phyloP scores from a whole-genome alignment of 2,113 vertebrate species.

The Xiphias gladius region DNA sequence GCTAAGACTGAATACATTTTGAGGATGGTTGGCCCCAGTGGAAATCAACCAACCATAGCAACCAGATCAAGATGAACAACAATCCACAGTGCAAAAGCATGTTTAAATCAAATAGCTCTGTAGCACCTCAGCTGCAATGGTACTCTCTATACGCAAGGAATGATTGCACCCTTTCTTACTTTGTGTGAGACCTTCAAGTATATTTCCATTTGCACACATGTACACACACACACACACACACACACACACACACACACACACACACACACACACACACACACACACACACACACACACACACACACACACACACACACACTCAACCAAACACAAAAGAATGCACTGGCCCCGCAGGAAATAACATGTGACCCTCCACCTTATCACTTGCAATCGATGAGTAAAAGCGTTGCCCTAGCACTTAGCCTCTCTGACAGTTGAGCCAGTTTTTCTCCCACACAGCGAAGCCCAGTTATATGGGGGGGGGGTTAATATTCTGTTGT shows the following conservation, averaged over 20 bases:
- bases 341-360: slow-evolving; percentile 25
- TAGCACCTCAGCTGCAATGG: slow-evolving; percentile 1
- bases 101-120: slow-evolving; percentile 46
- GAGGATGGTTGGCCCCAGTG: slow-evolving; percentile 10
- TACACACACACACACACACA: neutral
- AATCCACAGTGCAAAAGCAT: slow-evolving; percentile 13
- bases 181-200: slow-evolving; percentile 23
- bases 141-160: slow-evolving; percentile 11
- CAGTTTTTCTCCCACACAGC: slow-evolving; percentile 44
- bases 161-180: slow-evolving; percentile 42
- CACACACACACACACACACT: neutral
- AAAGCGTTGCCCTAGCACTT: slow-evolving; percentile 48
- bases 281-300: neutral
- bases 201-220: slow-evolving; percentile 14
- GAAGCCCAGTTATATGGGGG: slow-evolving; percentile 23
- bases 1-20: slow-evolving; percentile 19
- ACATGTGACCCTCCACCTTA: slow-evolving; percentile 51
- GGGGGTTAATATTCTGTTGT: slow-evolving; percentile 32
- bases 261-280: neutral
- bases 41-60: slow-evolving; percentile 24
- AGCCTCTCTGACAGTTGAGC: slow-evolving; percentile 48
- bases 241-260: neutral
- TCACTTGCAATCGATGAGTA: slow-evolving; percentile 49
- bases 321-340: slow-evolving; percentile 12
- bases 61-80: slow-evolving; percentile 57